Evolutionary conservation across 2,113 vertebrate genomes (phyloP).

Genomic region (Erythrocebus patas): DNA sequence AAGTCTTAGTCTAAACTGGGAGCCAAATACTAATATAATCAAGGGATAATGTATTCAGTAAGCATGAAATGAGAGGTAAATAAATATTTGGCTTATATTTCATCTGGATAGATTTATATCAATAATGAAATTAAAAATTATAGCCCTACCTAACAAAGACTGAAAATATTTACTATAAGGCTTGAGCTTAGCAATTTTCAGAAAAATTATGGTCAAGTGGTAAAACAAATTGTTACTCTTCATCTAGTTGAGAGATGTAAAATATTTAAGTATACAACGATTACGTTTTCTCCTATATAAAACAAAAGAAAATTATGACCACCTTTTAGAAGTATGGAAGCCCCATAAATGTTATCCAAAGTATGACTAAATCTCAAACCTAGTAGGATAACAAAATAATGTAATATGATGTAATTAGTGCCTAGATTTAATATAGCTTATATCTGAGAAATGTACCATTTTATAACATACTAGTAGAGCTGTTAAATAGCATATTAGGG

Average conservation of each 20-base stretch:
- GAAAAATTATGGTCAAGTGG: not conserved
- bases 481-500: not conserved
- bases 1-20: not conserved
- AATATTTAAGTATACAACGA: not conserved
- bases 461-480: not conserved
- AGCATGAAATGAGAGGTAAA: not conserved
- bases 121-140: constrained; percentile 4
- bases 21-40: not conserved
- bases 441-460: not conserved
- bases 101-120: not conserved
- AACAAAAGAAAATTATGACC: constrained; percentile 18
- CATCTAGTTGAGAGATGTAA: not conserved
- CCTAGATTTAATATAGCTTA: not conserved
- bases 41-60: not conserved
- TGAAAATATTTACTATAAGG: not conserved
- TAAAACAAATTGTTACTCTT: not conserved
- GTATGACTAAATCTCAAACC: not conserved
- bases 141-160: not conserved
- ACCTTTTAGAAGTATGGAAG: not conserved
- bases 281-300: constrained; percentile 3
- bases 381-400: not conserved
- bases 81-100: not conserved
- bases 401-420: not conserved
- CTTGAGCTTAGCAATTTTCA: not conserved
- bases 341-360: not conserved